Conservation (phyloP, 2,113 vertebrate species). For the Pontoporia blainvillei region DNA sequence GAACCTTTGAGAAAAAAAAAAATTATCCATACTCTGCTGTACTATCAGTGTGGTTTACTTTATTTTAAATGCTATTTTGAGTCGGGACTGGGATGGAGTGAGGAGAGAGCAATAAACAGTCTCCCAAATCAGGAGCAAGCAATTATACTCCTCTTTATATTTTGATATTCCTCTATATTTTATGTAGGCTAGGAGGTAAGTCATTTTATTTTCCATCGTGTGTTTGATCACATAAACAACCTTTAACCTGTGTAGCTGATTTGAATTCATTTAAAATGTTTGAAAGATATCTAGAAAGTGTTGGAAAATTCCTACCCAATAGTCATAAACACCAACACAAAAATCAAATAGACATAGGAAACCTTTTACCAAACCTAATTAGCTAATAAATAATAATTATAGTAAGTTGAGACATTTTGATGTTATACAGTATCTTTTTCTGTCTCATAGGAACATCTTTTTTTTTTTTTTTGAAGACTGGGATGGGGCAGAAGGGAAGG, state of each 20-base stretch:
- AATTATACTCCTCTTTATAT: not conserved
- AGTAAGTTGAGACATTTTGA: not conserved
- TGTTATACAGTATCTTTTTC: not conserved
- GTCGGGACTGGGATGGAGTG: not conserved
- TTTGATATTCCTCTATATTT: not conserved
- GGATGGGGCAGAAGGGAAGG: not conserved
- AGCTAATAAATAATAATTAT: not conserved
- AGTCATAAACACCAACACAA: not conserved
- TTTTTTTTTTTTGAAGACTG: not conserved
- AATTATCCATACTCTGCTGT: not conserved
- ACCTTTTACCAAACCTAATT: not conserved
- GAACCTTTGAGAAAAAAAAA: not conserved
- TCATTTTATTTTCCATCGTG: not conserved
- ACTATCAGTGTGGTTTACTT: not conserved
- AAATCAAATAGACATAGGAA: not conserved
- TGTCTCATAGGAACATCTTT: not conserved
- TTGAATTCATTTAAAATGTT: conserved; percentile 40
- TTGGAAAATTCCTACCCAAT: not conserved
- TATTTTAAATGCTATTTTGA: not conserved
- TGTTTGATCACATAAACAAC: not conserved
- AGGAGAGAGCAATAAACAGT: not conserved
- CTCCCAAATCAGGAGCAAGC: not conserved
- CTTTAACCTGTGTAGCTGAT: not conserved
- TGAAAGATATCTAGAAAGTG: not conserved
- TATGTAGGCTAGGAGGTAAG: not conserved